Percentiles rank a stretch among this genome's conserved stretches.
Evolutionary conservation across 2,797 vertebrate genomes (phyloP).

Genomic region (Pipistrellus nathusii): DNA sequence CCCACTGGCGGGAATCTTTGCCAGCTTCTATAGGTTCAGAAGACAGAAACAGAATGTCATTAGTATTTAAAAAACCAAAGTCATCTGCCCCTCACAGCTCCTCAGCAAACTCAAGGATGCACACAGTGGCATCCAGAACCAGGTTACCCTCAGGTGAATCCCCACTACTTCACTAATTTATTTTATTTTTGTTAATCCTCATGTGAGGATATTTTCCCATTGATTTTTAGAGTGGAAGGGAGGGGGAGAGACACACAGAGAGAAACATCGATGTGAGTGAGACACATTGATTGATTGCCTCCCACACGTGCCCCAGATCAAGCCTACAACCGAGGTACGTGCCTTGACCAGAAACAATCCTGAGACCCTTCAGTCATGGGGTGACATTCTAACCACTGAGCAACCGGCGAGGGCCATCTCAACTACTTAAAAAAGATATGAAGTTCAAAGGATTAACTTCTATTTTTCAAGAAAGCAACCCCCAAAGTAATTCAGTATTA

Average conservation of each 20-base stretch:
- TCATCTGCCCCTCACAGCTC: accelerated
- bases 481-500: neutral
- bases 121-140: neutral
- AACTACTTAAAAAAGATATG: neutral
- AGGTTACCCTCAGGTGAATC: neutral
- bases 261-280: too few relatives aligned
- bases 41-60: neutral
- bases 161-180: neutral
- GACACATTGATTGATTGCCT: too few relatives aligned
- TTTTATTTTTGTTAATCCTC: too few relatives aligned
- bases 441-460: neutral
- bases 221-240: too few relatives aligned
- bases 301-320: too few relatives aligned
- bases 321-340: too few relatives aligned
- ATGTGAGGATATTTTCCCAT: too few relatives aligned
- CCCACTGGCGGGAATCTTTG: slow-evolving; percentile 86
- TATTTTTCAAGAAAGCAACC: neutral
- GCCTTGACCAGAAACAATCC: too few relatives aligned
- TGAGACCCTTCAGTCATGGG: too few relatives aligned
- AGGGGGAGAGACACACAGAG: too few relatives aligned
- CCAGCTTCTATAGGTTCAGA: slow-evolving; percentile 85
- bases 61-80: neutral
- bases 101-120: neutral
- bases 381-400: too few relatives aligned
- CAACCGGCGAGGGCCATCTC: too few relatives aligned